These are phyloP conservation scores for Lytechinus variegatus DNA, from an alignment of 35 echinoderm and acorn worm genomes.

Conservation along the genomic window DNA sequence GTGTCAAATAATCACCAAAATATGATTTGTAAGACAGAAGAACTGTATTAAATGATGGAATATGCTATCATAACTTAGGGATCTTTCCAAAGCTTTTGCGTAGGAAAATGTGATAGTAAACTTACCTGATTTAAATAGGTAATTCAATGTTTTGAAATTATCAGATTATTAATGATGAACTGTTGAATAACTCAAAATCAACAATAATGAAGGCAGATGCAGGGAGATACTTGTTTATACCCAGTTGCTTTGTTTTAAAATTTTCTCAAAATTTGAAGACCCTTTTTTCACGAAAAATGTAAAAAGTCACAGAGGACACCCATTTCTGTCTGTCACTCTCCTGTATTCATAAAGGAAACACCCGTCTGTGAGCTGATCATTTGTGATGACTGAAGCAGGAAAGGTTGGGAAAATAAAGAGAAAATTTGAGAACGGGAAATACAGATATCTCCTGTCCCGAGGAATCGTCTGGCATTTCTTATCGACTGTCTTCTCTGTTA, in stretches of 20 bases:
- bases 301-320: neutral
- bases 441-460: neutral
- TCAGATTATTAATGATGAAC: neutral
- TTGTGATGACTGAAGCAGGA: neutral
- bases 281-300: neutral
- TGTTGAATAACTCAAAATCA: neutral
- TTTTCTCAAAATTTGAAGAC: neutral
- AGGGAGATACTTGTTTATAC: neutral
- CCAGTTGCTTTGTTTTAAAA: neutral
- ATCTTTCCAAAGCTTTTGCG: neutral
- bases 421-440: neutral
- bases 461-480: slow-evolving; percentile 1
- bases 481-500: neutral
- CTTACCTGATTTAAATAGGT: neutral
- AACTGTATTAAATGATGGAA: neutral
- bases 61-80: neutral
- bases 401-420: neutral
- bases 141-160: neutral
- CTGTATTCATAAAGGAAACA: neutral
- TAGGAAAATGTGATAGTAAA: neutral
- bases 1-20: neutral
- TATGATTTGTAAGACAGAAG: neutral
- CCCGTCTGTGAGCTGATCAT: neutral
- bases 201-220: neutral
- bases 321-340: neutral